These are phyloP conservation scores for Aurelia sp. DNA, from an alignment of 30 jellyfish, hydroid and myxozoan species.

Conservation along the genomic window DNA sequence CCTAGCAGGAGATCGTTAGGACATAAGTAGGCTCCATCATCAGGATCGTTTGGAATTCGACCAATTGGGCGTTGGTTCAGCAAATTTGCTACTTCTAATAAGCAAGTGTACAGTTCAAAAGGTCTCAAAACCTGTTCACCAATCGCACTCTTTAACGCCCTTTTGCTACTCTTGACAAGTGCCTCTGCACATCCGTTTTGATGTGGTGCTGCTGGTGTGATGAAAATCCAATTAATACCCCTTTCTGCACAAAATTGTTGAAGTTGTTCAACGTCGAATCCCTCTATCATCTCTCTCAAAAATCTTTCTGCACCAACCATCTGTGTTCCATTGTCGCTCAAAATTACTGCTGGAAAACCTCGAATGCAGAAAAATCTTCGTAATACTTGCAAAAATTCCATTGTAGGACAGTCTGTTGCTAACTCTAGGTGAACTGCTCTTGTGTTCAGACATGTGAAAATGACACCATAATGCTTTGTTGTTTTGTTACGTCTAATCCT, in stretches of 20 bases:
- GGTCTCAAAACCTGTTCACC: conserved; percentile 73
- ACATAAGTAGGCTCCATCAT: conserved; percentile 84
- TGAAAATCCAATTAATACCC: conserved; percentile 74
- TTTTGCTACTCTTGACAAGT: conserved; percentile 61
- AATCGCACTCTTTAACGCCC: conserved; percentile 46
- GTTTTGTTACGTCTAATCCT: neutral
- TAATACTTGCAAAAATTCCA: conserved; percentile 61
- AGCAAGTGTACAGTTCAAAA: conserved; percentile 65
- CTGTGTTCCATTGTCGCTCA: conserved; percentile 77
- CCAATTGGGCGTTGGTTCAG: conserved; percentile 79
- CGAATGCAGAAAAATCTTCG: conserved; percentile 72
- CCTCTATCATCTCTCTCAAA: conserved; percentile 62
- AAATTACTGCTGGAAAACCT: conserved; percentile 73
- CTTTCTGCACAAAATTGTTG: conserved; percentile 54
- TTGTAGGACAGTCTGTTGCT: conserved; percentile 51
- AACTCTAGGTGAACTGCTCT: too few relatives aligned
- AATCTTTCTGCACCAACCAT: conserved; percentile 70
- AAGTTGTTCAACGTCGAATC: conserved; percentile 45
- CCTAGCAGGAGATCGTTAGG: conserved; percentile 83
- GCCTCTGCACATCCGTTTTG: conserved; percentile 83
- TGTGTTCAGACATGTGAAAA: too few relatives aligned
- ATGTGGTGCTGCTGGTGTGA: conserved; percentile 80
- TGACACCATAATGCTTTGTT: too few relatives aligned
- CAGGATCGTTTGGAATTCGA: conserved; percentile 78
- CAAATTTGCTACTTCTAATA: conserved; percentile 67